These are phyloP conservation scores for Agrotis segetum DNA, from an alignment of 2,888 invertebrate genomes.

Conservation along the genomic window DNA sequence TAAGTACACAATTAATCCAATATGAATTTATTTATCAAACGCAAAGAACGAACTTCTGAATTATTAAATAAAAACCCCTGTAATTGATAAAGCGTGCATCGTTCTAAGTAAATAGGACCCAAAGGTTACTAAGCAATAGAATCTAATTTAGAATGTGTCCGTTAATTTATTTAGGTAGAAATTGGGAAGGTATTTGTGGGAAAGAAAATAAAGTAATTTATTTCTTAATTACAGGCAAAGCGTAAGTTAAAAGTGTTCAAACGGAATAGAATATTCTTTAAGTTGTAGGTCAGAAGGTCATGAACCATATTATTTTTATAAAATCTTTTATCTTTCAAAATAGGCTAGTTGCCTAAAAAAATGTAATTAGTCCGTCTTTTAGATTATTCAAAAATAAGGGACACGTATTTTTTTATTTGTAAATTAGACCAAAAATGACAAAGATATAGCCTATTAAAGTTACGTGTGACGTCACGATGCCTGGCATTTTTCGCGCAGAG, in stretches of 20 bases:
- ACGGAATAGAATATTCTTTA: neutral
- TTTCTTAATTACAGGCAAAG: neutral
- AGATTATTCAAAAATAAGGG: no score
- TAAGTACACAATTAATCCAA: neutral
- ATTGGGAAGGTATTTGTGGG: neutral
- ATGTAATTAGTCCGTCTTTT: no score
- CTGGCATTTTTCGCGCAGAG: no score
- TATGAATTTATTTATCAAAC: neutral
- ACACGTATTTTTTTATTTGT: no score
- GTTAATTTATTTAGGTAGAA: conserved; percentile 6
- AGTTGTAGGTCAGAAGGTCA: no score
- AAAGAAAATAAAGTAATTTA: neutral
- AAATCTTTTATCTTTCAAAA: no score
- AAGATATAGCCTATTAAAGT: no score
- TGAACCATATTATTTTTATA: no score
- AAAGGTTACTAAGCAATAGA: conserved; percentile 20
- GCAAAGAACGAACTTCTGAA: neutral
- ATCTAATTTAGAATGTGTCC: conserved; percentile 8
- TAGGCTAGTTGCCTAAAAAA: no score
- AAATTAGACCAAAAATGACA: no score
- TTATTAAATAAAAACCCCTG: conserved; percentile 22
- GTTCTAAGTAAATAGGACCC: conserved; percentile 10
- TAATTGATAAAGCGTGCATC: conserved; percentile 15
- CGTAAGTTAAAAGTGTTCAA: neutral
- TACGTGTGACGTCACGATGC: no score